These are phyloP conservation scores for Ginglymostoma cirratum DNA, from an alignment of 2,113 vertebrate species.

Conservation along the genomic window DNA sequence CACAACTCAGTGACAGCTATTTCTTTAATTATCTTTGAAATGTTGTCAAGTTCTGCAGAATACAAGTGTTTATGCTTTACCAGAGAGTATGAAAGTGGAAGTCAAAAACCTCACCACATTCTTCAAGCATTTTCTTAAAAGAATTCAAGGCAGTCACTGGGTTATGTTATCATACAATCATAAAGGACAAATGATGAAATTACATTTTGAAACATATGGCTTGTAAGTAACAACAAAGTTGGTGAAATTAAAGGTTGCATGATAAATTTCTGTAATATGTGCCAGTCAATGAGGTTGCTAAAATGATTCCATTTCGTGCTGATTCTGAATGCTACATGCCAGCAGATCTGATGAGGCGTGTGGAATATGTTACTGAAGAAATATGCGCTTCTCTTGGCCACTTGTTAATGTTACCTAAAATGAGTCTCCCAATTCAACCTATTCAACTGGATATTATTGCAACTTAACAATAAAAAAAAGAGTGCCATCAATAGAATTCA, in stretches of 20 bases:
- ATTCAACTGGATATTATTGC: slow-evolving; percentile 3
- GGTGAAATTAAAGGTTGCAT: neutral
- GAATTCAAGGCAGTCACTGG: neutral
- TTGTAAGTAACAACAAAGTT: neutral
- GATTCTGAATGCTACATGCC: neutral
- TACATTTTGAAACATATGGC: neutral
- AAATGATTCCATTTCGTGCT: slow-evolving; percentile 24
- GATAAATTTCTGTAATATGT: slow-evolving; percentile 1
- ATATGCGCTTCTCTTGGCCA: neutral
- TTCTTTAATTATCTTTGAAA: slow-evolving; percentile 40
- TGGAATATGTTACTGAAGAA: slow-evolving; percentile 12
- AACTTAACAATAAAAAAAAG: slow-evolving; percentile 9
- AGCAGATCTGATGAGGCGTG: neutral
- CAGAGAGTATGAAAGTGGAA: neutral
- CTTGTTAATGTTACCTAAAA: slow-evolving; percentile 4
- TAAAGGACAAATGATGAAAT: neutral
- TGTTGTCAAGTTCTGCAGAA: neutral
- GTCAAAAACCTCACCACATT: neutral
- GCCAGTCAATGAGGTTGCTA: neutral
- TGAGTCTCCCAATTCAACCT: neutral
- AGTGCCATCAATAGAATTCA: slow-evolving; percentile 44
- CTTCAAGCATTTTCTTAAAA: neutral
- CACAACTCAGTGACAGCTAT: slow-evolving; percentile 39
- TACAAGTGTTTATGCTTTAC: neutral
- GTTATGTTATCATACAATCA: neutral